Conservation (phyloP, 2,888 invertebrate species). For the Ennomos fuscantarius region DNA sequence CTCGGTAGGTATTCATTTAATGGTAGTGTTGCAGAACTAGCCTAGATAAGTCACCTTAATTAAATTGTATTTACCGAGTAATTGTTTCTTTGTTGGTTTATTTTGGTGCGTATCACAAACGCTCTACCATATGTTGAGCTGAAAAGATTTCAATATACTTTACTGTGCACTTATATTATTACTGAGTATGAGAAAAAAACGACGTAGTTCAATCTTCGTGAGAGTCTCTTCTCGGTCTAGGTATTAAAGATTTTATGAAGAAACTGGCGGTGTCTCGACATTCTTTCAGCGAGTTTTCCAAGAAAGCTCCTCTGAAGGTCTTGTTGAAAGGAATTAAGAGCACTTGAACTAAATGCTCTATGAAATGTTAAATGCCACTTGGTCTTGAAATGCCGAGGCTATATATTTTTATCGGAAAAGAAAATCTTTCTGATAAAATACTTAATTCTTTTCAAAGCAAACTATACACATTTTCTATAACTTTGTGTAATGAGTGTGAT, state of each 20-base stretch:
- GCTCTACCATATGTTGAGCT: no score
- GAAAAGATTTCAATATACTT: no score
- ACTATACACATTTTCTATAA: constrained; percentile 26
- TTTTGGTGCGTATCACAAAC: no score
- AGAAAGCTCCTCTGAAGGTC: constrained; percentile 18
- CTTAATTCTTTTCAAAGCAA: constrained; percentile 15
- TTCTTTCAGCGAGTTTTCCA: constrained; percentile 3
- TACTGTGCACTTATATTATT: no score
- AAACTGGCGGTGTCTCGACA: background rate
- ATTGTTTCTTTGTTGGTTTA: no score
- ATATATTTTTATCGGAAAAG: constrained; percentile 23
- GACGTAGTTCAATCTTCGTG: no score
- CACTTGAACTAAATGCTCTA: constrained; percentile 23
- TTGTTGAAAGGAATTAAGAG: constrained; percentile 24
- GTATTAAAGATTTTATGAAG: constrained; percentile 13
- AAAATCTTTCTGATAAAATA: constrained; percentile 39
- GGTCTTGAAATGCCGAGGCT: constrained; percentile 22
- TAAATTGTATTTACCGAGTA: no score
- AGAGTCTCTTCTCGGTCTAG: background rate
- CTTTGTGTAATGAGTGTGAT: constrained; percentile 1
- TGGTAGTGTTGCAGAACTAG: no score
- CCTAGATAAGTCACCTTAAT: no score
- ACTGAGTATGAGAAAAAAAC: background rate
- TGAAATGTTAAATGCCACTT: constrained; percentile 22
- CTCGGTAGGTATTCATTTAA: no score